phyloP scores from a whole-genome alignment of 2,888 invertebrate species.

The Coecobrya sp. region DNA sequence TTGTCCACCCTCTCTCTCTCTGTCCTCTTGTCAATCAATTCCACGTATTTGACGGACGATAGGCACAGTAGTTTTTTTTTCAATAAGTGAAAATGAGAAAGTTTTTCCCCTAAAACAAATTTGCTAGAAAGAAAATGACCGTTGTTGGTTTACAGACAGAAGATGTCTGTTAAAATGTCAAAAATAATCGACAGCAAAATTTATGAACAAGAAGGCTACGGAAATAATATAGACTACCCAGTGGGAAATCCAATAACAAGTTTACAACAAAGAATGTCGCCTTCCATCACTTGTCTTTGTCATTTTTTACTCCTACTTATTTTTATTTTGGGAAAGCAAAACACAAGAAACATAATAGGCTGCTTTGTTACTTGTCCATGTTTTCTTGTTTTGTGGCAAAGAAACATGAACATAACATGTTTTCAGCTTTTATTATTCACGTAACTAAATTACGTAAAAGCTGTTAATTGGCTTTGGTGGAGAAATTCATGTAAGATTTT shows the following conservation, averaged over 20 bases:
- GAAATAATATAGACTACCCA: not conserved
- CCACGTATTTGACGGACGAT: not conserved
- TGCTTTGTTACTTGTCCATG: no score
- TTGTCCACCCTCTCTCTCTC: slow-evolving; percentile 23
- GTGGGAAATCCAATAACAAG: not conserved
- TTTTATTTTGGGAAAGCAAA: not conserved
- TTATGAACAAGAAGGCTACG: not conserved
- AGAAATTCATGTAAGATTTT: no score
- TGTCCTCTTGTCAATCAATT: slow-evolving; percentile 67
- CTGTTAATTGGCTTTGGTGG: no score
- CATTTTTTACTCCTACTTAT: not conserved
- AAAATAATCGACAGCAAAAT: not conserved
- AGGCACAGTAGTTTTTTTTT: not conserved
- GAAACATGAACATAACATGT: no score
- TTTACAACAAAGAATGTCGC: not conserved
- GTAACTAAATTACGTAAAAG: no score
- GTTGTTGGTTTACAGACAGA: not conserved
- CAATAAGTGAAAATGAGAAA: slow-evolving; percentile 79
- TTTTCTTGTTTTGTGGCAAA: no score
- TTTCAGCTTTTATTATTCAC: no score
- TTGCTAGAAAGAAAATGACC: not conserved
- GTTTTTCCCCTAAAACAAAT: not conserved
- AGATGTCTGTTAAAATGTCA: not conserved
- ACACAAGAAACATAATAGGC: not conserved
- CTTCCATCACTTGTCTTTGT: not conserved